Evolutionary conservation across 1,140 invertebrate genomes (phyloP).

Genomic region (Ptiloglossa arizonensis): DNA sequence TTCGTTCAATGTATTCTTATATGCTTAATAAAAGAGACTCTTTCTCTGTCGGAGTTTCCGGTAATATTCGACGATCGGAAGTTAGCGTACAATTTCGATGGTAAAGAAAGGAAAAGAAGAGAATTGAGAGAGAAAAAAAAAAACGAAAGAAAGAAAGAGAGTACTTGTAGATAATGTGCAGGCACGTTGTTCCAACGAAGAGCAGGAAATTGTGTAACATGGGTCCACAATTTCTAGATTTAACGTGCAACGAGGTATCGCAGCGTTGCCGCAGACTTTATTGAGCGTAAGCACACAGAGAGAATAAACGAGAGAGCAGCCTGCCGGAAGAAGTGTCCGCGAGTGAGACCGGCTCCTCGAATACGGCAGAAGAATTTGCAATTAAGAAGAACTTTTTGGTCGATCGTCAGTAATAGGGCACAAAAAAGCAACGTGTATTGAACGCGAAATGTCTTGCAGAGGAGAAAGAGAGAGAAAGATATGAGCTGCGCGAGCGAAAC

Average conservation of each 20-base stretch:
- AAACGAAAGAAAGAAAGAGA: slow-evolving; percentile 7
- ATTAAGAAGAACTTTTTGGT: slow-evolving; percentile 72
- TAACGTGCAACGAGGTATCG: slow-evolving; percentile 71
- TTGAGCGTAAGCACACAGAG: slow-evolving; percentile 66
- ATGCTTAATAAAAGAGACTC: background rate
- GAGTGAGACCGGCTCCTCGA: slow-evolving; percentile 68
- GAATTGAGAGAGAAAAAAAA: slow-evolving; percentile 23
- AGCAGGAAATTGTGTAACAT: slow-evolving; percentile 65
- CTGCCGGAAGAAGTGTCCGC: slow-evolving; percentile 66
- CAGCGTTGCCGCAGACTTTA: slow-evolving; percentile 72
- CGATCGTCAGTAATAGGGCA: slow-evolving; percentile 70
- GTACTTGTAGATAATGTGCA: slow-evolving; percentile 55
- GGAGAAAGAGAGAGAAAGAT: slow-evolving; percentile 82
- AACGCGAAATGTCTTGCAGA: slow-evolving; percentile 82
- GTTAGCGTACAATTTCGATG: slow-evolving; percentile 35
- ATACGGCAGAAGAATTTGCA: slow-evolving; percentile 67
- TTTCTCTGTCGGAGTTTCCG: slow-evolving; percentile 35
- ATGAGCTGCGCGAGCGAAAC: slow-evolving; percentile 82
- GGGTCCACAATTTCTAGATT: slow-evolving; percentile 71
- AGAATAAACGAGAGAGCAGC: slow-evolving; percentile 67
- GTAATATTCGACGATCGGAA: slow-evolving; percentile 18
- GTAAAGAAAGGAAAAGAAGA: slow-evolving; percentile 2
- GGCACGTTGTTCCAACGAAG: slow-evolving; percentile 52
- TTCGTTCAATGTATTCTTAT: slow-evolving; percentile 34
- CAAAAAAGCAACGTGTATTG: slow-evolving; percentile 75